A percentile compares a stretch with the other conserved stretches of the same genome.
Evolutionary conservation across 2,888 invertebrate species (phyloP).

Genomic region (Sussaba pulchella): DNA sequence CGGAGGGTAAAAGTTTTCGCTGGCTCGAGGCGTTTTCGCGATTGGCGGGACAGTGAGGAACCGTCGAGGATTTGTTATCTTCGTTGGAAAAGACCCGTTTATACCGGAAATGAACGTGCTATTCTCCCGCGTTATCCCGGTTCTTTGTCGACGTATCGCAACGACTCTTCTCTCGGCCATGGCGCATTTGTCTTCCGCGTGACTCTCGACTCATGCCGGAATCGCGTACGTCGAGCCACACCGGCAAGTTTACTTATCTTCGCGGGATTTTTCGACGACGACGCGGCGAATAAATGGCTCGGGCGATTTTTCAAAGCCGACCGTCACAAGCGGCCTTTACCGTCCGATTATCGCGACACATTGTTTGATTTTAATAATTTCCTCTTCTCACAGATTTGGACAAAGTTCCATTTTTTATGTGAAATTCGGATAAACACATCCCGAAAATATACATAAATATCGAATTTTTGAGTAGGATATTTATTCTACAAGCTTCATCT

Average conservation of each 20-base stretch:
- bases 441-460: too few species aligned
- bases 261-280: slow-evolving; percentile 18
- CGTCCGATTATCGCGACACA: slow-evolving; percentile 29
- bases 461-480: background rate
- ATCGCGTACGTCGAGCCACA: slow-evolving; percentile 6
- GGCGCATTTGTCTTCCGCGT: slow-evolving; percentile 52
- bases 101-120: slow-evolving; percentile 44
- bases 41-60: slow-evolving; percentile 72
- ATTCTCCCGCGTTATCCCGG: slow-evolving; percentile 23
- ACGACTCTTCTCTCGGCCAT: slow-evolving; percentile 49
- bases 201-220: slow-evolving; percentile 25
- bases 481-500: background rate
- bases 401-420: background rate
- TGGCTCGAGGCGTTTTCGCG: slow-evolving; percentile 37
- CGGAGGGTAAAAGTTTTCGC: slow-evolving; percentile 32
- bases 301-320: slow-evolving; percentile 2
- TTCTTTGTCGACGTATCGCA: slow-evolving; percentile 44
- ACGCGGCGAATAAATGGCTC: slow-evolving; percentile 47
- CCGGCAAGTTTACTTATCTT: slow-evolving; percentile 40
- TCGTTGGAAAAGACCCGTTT: slow-evolving; percentile 63
- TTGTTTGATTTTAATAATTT: slow-evolving; percentile 15
- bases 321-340: too few species aligned
- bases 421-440: background rate
- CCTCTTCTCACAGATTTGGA: slow-evolving; percentile 4
- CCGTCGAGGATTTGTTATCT: slow-evolving; percentile 75